Conservation (phyloP, 1,140 invertebrate genomes). For the Schlechtendalia chinensis region DNA sequence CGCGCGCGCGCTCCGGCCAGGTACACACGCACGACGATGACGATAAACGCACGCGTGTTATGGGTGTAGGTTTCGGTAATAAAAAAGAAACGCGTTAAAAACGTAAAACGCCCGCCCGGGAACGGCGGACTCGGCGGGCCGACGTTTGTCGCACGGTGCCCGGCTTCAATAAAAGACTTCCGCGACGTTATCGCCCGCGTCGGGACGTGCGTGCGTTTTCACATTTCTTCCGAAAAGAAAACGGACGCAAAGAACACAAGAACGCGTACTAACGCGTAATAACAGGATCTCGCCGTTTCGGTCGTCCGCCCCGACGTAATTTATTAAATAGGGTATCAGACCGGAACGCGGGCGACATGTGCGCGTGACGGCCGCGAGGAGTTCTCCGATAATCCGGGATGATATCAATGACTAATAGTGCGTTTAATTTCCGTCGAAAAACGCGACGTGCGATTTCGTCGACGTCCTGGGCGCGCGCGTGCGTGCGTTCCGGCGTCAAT, state of each 20-base stretch:
- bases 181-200: too few species aligned
- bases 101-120: too few species aligned
- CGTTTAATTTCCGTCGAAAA: conserved; percentile 45
- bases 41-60: too few species aligned
- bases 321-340: conserved; percentile 45
- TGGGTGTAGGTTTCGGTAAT: too few species aligned
- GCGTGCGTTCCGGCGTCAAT: conserved; percentile 17
- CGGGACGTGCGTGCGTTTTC: too few species aligned
- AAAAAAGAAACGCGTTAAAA: too few species aligned
- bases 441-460: conserved; percentile 39
- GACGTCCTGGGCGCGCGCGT: not conserved
- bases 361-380: conserved; percentile 46
- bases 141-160: too few species aligned
- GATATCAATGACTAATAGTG: conserved; percentile 48
- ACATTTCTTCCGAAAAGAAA: not conserved
- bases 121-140: too few species aligned
- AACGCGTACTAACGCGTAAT: not conserved
- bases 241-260: not conserved
- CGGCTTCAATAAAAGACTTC: too few species aligned
- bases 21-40: too few species aligned
- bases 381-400: conserved; percentile 45
- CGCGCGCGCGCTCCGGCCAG: too few species aligned
- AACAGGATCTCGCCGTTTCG: not conserved
- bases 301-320: conserved; percentile 9
- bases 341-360: conserved; percentile 40